Evolutionary conservation across 2,797 vertebrate species (phyloP).

Genomic region (Xiphophorus birchmanni): DNA sequence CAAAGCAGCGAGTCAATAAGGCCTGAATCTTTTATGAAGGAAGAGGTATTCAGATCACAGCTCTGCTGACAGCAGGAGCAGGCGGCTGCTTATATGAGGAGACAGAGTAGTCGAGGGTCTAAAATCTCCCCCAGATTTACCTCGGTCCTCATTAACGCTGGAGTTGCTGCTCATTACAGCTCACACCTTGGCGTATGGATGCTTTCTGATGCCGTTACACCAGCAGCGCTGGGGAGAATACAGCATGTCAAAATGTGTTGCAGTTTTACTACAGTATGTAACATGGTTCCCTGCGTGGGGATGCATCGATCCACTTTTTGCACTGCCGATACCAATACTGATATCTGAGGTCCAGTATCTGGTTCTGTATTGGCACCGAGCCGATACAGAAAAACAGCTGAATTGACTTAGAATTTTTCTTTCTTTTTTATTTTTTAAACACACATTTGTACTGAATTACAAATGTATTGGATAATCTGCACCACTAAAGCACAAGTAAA

Average conservation of each 20-base stretch:
- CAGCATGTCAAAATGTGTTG: neutral
- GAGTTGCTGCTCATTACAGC: conserved; percentile 49
- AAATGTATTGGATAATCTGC: no score
- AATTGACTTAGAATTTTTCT: no score
- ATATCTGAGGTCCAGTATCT: no score
- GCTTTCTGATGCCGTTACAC: conserved; percentile 10
- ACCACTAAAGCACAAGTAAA: no score
- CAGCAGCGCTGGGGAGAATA: neutral
- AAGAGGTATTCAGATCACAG: conserved; percentile 92
- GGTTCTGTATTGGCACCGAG: no score
- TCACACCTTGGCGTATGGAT: conserved; percentile 17
- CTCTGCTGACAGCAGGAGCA: conserved; percentile 79
- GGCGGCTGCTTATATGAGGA: conserved; percentile 83
- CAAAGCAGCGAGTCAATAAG: conserved; percentile 86
- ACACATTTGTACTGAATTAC: no score
- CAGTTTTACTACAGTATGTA: no score
- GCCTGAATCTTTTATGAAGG: conserved; percentile 93
- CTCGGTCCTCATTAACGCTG: conserved; percentile 70
- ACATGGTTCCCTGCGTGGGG: no score
- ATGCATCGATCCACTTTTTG: no score
- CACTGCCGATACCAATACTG: no score
- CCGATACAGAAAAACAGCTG: no score
- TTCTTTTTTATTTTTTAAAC: no score
- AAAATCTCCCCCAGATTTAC: conserved; percentile 67
- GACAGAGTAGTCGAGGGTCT: conserved; percentile 67